Base-by-base conservation (phyloP, 2,113 vertebrate genomes). In the Kryptolebias marmoratus region DNA sequence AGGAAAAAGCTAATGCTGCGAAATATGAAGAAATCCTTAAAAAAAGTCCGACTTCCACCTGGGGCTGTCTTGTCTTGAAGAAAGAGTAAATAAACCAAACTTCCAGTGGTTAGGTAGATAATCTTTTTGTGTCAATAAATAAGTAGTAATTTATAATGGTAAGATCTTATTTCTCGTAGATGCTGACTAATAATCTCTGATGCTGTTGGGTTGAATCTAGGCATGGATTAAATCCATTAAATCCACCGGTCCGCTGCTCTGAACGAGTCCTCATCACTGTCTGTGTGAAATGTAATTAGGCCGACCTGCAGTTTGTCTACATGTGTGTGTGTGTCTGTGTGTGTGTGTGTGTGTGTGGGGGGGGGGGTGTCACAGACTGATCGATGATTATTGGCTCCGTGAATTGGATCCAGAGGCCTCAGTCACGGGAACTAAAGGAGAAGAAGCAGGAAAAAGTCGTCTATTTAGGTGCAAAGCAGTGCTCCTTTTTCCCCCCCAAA, bases 401-500 rank as follows among this genome's bases (percentile, higher is more conserved):
- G 65, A 27, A 42, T 53, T 16, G 0, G 66, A 63, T 68, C 13
- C 81, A 66, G 77, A 22, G 22, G 22, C 22, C 80, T 77, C 49
- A 56, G 70, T 71, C 61, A 45, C 9, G 47, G 11, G 11, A 45
- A 15, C 1, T 45, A 15, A 10, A 39, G 14, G 44, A 58, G 54
- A 14, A 1, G 44, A 49, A 47, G 8, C n/a, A 47, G 11, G 18
- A 42, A 4, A 48, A 11, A 2, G 22, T 8, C 22, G 32, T 4
- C 78, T 82, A 89, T 93, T 90, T 78, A 81, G 79, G 77, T 92
- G 93, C 88, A 93, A 93, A 93, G 45, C 75, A 77, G 71, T 50
- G 72, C 73, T 45, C 75, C 59, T 74, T 88, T 72, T 75, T 7
- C 36, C 68, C 36, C 68, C 66, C 44, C 87, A 90, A 93, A 94